phyloP scores from a whole-genome alignment of 2,888 invertebrate genomes.

The Andrena bucephala region DNA sequence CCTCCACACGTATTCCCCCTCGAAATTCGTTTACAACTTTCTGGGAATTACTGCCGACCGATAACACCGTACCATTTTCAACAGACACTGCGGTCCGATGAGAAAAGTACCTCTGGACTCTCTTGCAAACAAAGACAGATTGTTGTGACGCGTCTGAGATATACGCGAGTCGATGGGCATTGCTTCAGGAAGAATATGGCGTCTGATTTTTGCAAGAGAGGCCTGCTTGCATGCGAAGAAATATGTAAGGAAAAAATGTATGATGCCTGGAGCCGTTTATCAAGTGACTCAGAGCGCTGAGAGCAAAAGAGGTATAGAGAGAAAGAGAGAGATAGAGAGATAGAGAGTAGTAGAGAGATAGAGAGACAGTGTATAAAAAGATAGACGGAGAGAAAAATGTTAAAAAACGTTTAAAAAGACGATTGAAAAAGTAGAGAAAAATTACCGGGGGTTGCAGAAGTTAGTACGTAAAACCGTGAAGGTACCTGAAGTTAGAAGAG shows the following conservation, averaged over 20 bases:
- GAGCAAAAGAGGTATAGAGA: conserved; percentile 53
- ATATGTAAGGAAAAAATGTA: conserved; percentile 71
- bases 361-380: conserved; percentile 50
- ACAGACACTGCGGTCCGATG: conserved; percentile 4
- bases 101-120: conserved; percentile 44
- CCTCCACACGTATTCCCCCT: conserved; percentile 35
- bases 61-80: conserved; percentile 37
- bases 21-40: conserved; percentile 21
- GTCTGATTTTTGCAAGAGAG: conserved; percentile 64
- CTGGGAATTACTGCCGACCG: conserved; percentile 18
- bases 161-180: neutral
- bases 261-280: conserved; percentile 77
- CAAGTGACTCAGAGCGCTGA: conserved; percentile 75
- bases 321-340: conserved; percentile 64
- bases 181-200: neutral
- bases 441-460: conserved; percentile 63
- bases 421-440: conserved; percentile 64
- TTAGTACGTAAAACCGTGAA: conserved; percentile 67
- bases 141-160: neutral
- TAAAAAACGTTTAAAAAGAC: conserved; percentile 67
- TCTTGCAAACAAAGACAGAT: conserved; percentile 51
- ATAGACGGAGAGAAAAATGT: conserved; percentile 73
- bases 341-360: conserved; percentile 49
- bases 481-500: conserved; percentile 76
- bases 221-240: conserved; percentile 76